These are phyloP conservation scores for Hirtodrosophila histrioides DNA, from an alignment of 2,888 invertebrate species.

Conservation along the genomic window DNA sequence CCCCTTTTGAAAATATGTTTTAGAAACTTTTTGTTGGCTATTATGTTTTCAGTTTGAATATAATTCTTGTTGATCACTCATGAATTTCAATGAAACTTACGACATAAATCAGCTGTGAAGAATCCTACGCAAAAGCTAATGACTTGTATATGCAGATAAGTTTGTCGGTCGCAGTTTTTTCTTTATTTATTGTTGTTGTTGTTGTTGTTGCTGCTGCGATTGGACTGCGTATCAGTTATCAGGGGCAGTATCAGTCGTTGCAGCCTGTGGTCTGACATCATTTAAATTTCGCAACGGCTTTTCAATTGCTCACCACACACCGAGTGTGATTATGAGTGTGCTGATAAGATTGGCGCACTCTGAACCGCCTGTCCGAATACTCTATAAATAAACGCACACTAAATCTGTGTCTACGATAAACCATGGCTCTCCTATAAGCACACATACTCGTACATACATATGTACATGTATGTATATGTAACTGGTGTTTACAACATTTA, in stretches of 20 bases:
- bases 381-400: constrained; percentile 19
- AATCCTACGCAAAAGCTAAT: constrained; percentile 56
- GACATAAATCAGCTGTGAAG: constrained; percentile 68
- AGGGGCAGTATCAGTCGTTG: constrained; percentile 32
- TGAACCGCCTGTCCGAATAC: constrained; percentile 9
- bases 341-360: constrained; percentile 46
- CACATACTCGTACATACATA: neutral
- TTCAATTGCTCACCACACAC: constrained; percentile 55
- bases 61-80: constrained; percentile 60
- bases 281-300: constrained; percentile 50
- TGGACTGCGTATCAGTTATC: constrained; percentile 16
- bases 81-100: constrained; percentile 76
- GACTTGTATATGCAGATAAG: constrained; percentile 44
- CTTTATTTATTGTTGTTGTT: neutral
- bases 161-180: neutral
- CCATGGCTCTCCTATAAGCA: neutral
- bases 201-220: neutral
- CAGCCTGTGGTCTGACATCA: constrained; percentile 41
- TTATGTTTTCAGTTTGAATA: constrained; percentile 57
- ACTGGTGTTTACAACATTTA: constrained; percentile 1
- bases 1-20: constrained; percentile 33
- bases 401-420: constrained; percentile 26
- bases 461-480: neutral
- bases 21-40: constrained; percentile 42
- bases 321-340: constrained; percentile 14